These are phyloP conservation scores for Psephotus haematonotus DNA, from an alignment of 2,113 vertebrate genomes.

Conservation along the genomic window DNA sequence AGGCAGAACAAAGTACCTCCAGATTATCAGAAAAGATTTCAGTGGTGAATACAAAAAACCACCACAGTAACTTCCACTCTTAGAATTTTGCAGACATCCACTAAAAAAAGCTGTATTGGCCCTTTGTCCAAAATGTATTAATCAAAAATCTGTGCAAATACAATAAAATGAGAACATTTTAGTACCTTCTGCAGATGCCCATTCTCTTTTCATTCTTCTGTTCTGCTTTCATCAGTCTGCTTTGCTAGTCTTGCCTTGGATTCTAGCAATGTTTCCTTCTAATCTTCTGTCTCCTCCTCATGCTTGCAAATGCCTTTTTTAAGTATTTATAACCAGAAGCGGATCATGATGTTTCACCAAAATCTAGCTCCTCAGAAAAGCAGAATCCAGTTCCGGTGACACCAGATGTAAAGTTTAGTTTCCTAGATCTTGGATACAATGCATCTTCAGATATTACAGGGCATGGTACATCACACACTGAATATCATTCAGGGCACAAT, in stretches of 20 bases:
- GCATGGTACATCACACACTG: neutral
- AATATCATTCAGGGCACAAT: neutral
- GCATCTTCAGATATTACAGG: neutral
- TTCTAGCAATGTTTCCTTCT: neutral
- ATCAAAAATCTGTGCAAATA: neutral
- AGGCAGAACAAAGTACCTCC: neutral
- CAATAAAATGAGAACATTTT: neutral
- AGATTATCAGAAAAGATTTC: neutral
- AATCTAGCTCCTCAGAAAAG: conserved; percentile 37
- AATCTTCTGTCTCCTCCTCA: conserved; percentile 33
- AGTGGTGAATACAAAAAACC: neutral
- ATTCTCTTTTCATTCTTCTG: conserved; percentile 25
- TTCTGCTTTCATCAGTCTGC: conserved; percentile 4
- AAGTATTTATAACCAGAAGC: conserved; percentile 34
- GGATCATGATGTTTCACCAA: neutral
- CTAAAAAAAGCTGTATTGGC: neutral
- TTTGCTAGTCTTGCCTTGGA: neutral
- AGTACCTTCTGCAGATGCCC: conserved; percentile 36
- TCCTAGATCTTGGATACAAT: conserved; percentile 9
- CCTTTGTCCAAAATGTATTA: neutral
- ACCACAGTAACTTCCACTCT: neutral
- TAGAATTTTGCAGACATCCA: neutral
- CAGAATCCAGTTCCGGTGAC: neutral
- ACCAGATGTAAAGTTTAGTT: neutral
- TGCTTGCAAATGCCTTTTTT: conserved; percentile 15